A percentile compares a stretch with the other conserved stretches of the same genome.
These are phyloP conservation scores for Apodemia duryi DNA, from an alignment of 2,888 invertebrate species.

Conservation along the genomic window DNA sequence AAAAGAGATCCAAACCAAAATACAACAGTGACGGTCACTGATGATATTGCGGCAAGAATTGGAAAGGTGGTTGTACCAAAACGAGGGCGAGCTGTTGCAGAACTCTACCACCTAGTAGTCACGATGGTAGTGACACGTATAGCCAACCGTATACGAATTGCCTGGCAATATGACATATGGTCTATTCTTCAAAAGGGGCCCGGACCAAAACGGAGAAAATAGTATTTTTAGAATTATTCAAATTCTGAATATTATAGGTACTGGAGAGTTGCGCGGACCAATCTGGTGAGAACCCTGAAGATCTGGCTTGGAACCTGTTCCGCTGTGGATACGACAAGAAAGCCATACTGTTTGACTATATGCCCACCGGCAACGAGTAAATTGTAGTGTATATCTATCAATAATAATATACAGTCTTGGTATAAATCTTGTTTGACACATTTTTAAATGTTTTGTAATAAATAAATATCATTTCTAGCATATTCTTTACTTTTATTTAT, in stretches of 20 bases:
- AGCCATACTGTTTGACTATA: constrained; percentile 57
- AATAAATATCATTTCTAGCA: not conserved
- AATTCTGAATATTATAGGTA: constrained; percentile 38
- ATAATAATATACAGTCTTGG: constrained; percentile 8
- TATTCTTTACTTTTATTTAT: not conserved
- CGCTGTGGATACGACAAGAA: constrained; percentile 65
- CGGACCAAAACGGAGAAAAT: too few relatives aligned
- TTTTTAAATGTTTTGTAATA: not conserved
- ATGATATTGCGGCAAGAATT: too few relatives aligned
- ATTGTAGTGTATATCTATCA: not conserved
- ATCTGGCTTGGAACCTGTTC: constrained; percentile 66
- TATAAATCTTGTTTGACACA: not conserved
- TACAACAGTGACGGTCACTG: too few relatives aligned
- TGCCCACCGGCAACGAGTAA: constrained; percentile 40
- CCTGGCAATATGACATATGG: too few relatives aligned
- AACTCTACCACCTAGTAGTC: too few relatives aligned
- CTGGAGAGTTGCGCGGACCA: constrained; percentile 60
- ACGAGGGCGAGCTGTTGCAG: too few relatives aligned
- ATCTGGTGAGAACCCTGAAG: constrained; percentile 54
- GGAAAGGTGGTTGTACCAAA: too few relatives aligned
- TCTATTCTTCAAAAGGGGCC: too few relatives aligned
- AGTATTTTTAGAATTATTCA: too few relatives aligned
- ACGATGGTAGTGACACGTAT: too few relatives aligned
- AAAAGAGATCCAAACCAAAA: too few relatives aligned
- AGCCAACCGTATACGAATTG: too few relatives aligned